Base-by-base conservation (phyloP, 2,113 vertebrate species). In the Solea senegalensis region DNA sequence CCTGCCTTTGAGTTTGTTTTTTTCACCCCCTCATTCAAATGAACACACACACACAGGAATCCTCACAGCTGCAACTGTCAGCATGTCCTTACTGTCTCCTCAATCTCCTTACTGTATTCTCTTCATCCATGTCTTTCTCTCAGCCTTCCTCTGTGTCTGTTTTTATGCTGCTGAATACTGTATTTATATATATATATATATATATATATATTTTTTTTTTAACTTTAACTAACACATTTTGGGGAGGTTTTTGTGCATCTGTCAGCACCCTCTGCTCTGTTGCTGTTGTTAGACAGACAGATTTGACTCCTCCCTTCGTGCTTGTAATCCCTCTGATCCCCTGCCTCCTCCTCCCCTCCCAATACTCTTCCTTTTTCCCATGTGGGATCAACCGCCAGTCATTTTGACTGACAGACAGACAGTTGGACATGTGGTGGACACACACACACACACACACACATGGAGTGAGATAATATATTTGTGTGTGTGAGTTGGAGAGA, bases 301-400 rank as follows among this genome's bases (percentile, higher is more conserved):
- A 95, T 93, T 93, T 94, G 83, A 94, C 94, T 94, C 92, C 95
- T 95, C 95, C 95, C 92, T 93, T 94, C 87, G 82, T 94, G 95
- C 94, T 93, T 92, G 94, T 95, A 97, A 96, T 96, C 95, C 95
- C 93, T 89, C 93, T 96, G 94, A 95, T 95, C 95, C 94, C 93
- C 57, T 21, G 44, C 44, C 3, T 6, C 34, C 34, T 34, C 34
- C 34, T 34, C 21, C 14, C 14, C 51, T 11, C 21, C 58, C 95
- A 34, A 34, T 34, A 34, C 34, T 93, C 94, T 57, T 46, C 79
- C 82, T 82, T 60, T 21, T 74, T 80, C 85, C 85, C 87, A 56
- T 84, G 86, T 80, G 82, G 85, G 83, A 89, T 92, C 84, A 89
- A 81, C 68, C 81, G 84, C 78, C 68, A 78, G 67, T 84, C 86